Base-by-base conservation (phyloP, 2,113 vertebrate species). In the Motacilla alba region DNA sequence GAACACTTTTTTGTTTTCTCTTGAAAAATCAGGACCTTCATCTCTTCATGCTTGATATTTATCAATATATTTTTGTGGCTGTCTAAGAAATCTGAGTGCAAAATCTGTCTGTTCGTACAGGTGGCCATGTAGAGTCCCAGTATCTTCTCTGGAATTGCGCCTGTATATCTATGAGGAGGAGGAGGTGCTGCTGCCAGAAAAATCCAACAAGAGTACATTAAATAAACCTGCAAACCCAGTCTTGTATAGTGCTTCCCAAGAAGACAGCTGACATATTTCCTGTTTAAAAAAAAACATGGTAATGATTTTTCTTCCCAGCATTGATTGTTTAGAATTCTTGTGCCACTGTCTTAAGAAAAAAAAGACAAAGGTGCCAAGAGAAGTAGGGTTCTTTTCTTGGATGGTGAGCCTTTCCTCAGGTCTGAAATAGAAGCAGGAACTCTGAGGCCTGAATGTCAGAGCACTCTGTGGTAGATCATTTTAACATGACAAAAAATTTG, bases 61-160 rank as follows among this genome's bases (percentile, higher is more conserved):
- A 20, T 52, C 56, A 49, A 2, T 75, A 1, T 33, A 14, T 58
- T 82, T 60, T 90, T 75, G 39, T 87, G 14, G 4, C 53, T 4
- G 0, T 49, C 7, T 37, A 15, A 75, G 60, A 64, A 62, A 73
- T 55, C 8, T 46, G 10, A 26, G 8, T 2, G 1, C 21, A 39
- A 56, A 89, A 79, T 64, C 33, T 50, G 7, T 43, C 37, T 72
- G 16, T 84, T 37, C 17, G 24, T 91, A 59, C 17, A 64, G 35
- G 35, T 75, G 53, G 26, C 47, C 31, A 15, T 24, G 26, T 49
- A 46, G 26, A 66, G 21, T 79, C 26, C 20, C 18, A 81, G 13
- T n/a, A 18, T 37, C 24, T 46, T 88, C 28, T 66, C 30, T 43
- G 41, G 33, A 94, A 52, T 50, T 62, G 13, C 70, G 33, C 22